These are phyloP conservation scores for Epinephelus moara DNA, from an alignment of 2,113 vertebrate genomes.

Conservation along the genomic window DNA sequence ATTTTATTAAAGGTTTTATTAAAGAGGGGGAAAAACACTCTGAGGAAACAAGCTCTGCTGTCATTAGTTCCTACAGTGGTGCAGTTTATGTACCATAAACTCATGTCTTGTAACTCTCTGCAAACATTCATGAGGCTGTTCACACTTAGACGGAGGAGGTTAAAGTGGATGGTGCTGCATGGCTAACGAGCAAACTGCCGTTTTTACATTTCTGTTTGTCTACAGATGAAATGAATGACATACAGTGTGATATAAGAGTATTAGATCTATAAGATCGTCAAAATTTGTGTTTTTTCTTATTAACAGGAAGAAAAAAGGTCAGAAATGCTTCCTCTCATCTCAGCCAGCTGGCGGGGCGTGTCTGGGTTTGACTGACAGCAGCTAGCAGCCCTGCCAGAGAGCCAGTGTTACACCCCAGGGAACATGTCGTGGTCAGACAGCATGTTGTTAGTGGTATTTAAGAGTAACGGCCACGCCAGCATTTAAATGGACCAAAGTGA, in stretches of 20 bases:
- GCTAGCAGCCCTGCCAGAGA: neutral
- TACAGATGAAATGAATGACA: neutral
- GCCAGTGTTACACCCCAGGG: neutral
- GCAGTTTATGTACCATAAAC: neutral
- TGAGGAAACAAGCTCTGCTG: neutral
- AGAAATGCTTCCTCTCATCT: neutral
- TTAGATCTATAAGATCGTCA: no score
- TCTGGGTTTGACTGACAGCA: conserved; percentile 1
- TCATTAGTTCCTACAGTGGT: no score
- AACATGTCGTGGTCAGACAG: neutral
- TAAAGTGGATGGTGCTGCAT: neutral
- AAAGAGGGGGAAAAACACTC: neutral
- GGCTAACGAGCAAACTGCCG: neutral
- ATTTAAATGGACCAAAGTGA: neutral
- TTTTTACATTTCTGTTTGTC: neutral
- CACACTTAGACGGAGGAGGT: neutral
- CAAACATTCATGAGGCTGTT: neutral
- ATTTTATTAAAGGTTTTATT: neutral
- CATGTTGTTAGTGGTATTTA: neutral
- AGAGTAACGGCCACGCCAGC: neutral
- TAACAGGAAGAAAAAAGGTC: neutral
- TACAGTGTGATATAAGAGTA: neutral
- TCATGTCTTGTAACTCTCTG: neutral
- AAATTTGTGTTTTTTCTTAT: neutral
- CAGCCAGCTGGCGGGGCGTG: neutral